These are phyloP conservation scores for Verasper variegatus DNA, from an alignment of 2,113 vertebrate genomes.

Conservation along the genomic window DNA sequence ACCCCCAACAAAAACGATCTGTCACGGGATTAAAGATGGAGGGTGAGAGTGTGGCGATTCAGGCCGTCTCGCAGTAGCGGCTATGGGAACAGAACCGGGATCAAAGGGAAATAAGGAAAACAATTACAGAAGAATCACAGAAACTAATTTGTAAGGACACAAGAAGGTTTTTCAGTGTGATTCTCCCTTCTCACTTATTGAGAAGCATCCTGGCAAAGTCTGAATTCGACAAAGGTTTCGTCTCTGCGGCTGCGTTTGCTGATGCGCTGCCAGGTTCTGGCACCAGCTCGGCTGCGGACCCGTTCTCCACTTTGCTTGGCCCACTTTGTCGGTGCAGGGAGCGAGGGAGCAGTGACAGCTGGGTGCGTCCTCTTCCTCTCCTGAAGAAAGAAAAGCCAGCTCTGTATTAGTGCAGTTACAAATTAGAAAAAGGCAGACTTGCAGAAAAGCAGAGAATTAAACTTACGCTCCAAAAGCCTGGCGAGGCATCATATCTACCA, in stretches of 20 bases:
- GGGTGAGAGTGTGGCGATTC: constrained; percentile 60
- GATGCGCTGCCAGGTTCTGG: constrained; percentile 27
- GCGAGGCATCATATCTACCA: constrained; percentile 67
- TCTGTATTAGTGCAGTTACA: neutral
- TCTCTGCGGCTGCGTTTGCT: constrained; percentile 48
- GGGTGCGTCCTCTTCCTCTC: constrained; percentile 93
- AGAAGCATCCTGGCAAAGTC: constrained; percentile 96
- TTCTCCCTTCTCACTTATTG: constrained; percentile 84
- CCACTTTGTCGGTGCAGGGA: constrained; percentile 87
- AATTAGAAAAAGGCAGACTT: neutral
- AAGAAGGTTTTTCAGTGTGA: constrained; percentile 82
- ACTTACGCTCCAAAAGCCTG: constrained; percentile 87
- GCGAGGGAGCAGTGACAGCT: constrained; percentile 91
- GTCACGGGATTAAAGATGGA: constrained; percentile 33
- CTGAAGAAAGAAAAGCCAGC: constrained; percentile 66
- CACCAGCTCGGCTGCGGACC: constrained; percentile 75
- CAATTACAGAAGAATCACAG: constrained; percentile 54
- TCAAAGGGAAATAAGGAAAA: constrained; percentile 67
- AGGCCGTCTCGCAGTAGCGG: constrained; percentile 70
- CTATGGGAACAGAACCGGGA: constrained; percentile 27
- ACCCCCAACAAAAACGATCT: constrained; percentile 36
- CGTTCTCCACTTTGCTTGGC: constrained; percentile 86
- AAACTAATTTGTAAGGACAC: constrained; percentile 83
- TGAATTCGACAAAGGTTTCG: constrained; percentile 91
- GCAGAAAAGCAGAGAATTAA: neutral